Evolutionary conservation across 2,797 vertebrate species (phyloP).

Genomic region (Malacoctenus gilli): DNA sequence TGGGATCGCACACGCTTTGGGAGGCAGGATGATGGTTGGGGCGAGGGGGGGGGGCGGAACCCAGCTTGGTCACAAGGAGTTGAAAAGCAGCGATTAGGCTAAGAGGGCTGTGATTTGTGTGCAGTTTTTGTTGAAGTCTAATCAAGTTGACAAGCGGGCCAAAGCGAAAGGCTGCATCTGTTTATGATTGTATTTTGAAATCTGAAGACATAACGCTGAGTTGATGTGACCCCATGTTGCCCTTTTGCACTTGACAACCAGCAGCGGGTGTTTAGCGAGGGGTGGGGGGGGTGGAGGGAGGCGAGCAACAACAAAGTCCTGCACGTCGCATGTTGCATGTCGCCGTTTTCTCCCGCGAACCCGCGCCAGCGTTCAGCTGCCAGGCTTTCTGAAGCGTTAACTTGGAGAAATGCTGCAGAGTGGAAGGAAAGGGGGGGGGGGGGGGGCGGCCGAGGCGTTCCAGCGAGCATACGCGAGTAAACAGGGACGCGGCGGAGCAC

Average conservation of each 20-base stretch:
- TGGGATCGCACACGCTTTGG: slow-evolving; percentile 46
- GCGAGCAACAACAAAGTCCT: slow-evolving; percentile 32
- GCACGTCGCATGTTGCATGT: slow-evolving; percentile 34
- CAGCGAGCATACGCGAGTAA: slow-evolving; percentile 52
- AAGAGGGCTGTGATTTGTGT: slow-evolving; percentile 15
- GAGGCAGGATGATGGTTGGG: no score
- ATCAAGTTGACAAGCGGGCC: slow-evolving; percentile 23
- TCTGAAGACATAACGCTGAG: slow-evolving; percentile 10
- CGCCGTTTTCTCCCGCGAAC: slow-evolving; percentile 45
- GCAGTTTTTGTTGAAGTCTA: slow-evolving; percentile 22
- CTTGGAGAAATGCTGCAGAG: slow-evolving; percentile 57
- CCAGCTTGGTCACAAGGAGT: slow-evolving; percentile 25
- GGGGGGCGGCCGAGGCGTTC: slow-evolving; percentile 19
- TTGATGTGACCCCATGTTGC: slow-evolving; percentile 25
- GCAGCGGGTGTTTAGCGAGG: slow-evolving; percentile 18
- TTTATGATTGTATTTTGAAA: slow-evolving; percentile 42
- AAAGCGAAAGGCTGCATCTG: slow-evolving; percentile 32
- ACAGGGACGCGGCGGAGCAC: slow-evolving; percentile 51
- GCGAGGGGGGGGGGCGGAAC: slow-evolving; percentile 18
- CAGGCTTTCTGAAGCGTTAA: slow-evolving; percentile 58
- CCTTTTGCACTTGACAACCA: slow-evolving; percentile 28
- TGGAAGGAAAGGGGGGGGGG: slow-evolving; percentile 17
- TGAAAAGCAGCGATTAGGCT: slow-evolving; percentile 39
- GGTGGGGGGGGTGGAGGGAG: no score
- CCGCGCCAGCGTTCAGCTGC: slow-evolving; percentile 42